Evolutionary conservation across 2,113 vertebrate species (phyloP).

Genomic region (Oreochromis aureus): DNA sequence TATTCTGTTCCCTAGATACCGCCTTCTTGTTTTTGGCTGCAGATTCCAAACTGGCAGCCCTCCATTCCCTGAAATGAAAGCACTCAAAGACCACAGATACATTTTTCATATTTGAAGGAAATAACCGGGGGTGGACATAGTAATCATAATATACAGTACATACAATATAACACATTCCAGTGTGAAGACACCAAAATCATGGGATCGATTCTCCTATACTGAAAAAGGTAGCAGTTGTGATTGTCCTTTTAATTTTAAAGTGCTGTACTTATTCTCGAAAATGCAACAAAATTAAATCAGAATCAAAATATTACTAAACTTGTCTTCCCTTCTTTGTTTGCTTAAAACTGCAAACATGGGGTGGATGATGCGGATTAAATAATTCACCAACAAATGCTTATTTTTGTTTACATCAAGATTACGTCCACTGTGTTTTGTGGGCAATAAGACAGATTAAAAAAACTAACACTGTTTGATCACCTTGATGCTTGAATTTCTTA

Average conservation of each 20-base stretch:
- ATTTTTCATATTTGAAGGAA: conserved; percentile 17
- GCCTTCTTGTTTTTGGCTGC: conserved; percentile 44
- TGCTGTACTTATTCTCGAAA: neutral
- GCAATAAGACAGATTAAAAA: neutral
- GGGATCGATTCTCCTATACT: neutral
- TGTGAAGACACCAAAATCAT: neutral
- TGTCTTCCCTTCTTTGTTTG: neutral
- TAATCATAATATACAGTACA: neutral
- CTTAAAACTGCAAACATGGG: neutral
- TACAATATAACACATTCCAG: neutral
- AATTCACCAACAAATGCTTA: neutral
- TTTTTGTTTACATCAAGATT: neutral
- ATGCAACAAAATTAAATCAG: neutral
- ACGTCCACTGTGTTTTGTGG: neutral
- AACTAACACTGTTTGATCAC: neutral
- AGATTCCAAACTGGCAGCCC: conserved; percentile 38
- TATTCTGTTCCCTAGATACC: conserved; percentile 15
- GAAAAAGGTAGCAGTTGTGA: neutral
- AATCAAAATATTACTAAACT: neutral
- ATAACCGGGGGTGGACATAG: conserved; percentile 3
- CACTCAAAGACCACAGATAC: conserved; percentile 24
- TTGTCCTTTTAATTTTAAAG: neutral
- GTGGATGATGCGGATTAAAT: neutral
- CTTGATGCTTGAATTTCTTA: neutral
- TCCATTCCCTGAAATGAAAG: conserved; percentile 28